Evolutionary conservation across 2,113 vertebrate genomes (phyloP).

Genomic region (Ornithorhynchus anatinus): DNA sequence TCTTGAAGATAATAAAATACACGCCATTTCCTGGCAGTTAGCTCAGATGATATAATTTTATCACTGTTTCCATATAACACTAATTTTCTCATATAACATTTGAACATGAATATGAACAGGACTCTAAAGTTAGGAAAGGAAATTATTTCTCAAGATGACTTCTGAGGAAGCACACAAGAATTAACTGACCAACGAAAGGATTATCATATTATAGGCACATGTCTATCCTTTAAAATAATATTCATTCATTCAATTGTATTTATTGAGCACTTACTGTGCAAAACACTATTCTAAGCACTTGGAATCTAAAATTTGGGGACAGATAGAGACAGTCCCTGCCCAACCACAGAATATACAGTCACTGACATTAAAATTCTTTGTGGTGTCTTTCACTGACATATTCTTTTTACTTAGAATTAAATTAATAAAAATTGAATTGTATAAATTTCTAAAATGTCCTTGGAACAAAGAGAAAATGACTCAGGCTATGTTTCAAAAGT

Average conservation of each 20-base stretch:
- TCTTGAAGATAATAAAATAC: constrained; percentile 27
- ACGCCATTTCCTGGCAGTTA: neutral
- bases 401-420: constrained; percentile 53
- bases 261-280: too few relatives aligned
- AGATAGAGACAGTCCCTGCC: too few relatives aligned
- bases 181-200: neutral
- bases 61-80: neutral
- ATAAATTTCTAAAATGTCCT: constrained; percentile 59
- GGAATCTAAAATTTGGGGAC: too few relatives aligned
- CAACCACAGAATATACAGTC: too few relatives aligned
- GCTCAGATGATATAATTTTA: neutral
- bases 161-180: constrained; percentile 3
- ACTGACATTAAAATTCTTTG: constrained; percentile 52
- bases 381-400: constrained; percentile 49
- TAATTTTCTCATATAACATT: constrained; percentile 8
- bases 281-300: too few relatives aligned
- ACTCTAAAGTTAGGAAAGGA: constrained; percentile 8
- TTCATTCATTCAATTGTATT: too few relatives aligned
- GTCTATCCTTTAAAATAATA: constrained; percentile 46
- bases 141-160: neutral
- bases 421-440: constrained; percentile 54
- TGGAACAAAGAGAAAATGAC: constrained; percentile 52
- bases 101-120: constrained; percentile 9
- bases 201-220: constrained; percentile 13
- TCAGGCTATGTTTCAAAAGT: constrained; percentile 39